A percentile compares a stretch with the other conserved stretches of the same genome.
Evolutionary conservation across 2,888 invertebrate species (phyloP).

Genomic region (Sesamia inferens): DNA sequence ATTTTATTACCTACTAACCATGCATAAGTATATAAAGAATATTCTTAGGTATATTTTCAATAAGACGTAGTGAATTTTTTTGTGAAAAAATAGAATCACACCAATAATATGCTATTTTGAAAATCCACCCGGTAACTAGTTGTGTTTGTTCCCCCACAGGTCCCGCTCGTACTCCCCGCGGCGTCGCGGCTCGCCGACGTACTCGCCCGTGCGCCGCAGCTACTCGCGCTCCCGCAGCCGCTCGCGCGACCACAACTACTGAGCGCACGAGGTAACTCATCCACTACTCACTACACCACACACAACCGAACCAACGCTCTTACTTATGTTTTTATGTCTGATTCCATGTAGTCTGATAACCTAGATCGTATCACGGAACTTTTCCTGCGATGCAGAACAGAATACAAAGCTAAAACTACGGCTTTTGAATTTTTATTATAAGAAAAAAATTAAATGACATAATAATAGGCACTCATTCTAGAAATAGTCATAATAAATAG

Average conservation of each 20-base stretch:
- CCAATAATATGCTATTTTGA: too few species aligned
- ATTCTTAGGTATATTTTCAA: too few species aligned
- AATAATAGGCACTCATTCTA: not conserved
- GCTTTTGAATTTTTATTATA: too few species aligned
- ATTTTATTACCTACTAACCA: too few species aligned
- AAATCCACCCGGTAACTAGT: too few species aligned
- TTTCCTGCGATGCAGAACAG: not conserved
- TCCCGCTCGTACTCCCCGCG: constrained; percentile 95
- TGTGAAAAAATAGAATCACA: too few species aligned
- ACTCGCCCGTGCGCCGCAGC: constrained; percentile 97
- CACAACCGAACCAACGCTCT: not conserved
- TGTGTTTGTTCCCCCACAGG: too few species aligned
- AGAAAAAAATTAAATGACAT: too few species aligned
- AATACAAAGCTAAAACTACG: not conserved
- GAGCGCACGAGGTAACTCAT: constrained; percentile 55
- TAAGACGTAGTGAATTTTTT: too few species aligned
- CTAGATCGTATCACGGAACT: not conserved
- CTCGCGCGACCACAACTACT: constrained; percentile 81
- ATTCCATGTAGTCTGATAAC: constrained; percentile 4
- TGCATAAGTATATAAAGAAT: too few species aligned
- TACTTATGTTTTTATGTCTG: not conserved
- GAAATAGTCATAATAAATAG: not conserved
- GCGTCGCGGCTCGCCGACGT: constrained; percentile 97
- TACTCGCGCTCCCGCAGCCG: constrained; percentile 93
- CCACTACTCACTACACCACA: not conserved